Evolutionary conservation across 1,140 invertebrate genomes (phyloP), one percentile per base, ranked within the genome.

Genomic region (Wasmannia auropunctata): DNA sequence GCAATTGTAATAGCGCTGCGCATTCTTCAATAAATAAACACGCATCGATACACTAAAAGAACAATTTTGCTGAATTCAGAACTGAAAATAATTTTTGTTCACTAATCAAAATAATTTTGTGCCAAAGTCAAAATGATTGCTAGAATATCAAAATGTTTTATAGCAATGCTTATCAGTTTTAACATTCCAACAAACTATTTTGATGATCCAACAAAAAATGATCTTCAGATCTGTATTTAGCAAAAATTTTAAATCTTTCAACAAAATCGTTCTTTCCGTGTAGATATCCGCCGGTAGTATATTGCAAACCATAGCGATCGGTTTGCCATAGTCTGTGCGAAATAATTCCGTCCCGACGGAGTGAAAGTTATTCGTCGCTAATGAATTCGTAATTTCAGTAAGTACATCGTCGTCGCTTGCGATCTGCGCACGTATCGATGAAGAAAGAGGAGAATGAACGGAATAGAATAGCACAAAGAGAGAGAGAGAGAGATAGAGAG

Each of bases 371-470:
- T 87, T 85, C 88, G 79, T 22, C 80, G 75, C 72, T 87, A 89
- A 90, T 90, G 88, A 89, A 89, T 90, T 90, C 88, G 88, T 86
- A 90, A 90, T 90, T 90, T 89, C 88, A 89, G 69, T 65, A 85
- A 90, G 85, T 80, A 79, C 25, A 46, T 43, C 14, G 49, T 46
- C 49, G 76, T 63, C 28, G 80, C 49, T 86, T 43, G 19, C 60
- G 51, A 89, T 74, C 85, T 89, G 70, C 81, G 49, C 56, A 72
- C 28, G 65, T 51, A 81, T 86, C 37, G 84, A 79, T 67, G 49
- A 79, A 54, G 72, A 77, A 79, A 79, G 43, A 65, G 22, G 14
- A 56, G 43, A 51, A 70, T 19, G 49, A 14, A 37, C 10, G 28
- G 49, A 58, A 49, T 8, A 28, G 25, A 34, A 22, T n/a, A 65